A percentile compares a stretch with the other conserved stretches of the same genome.
phyloP scores from a whole-genome alignment of 2,113 vertebrate genomes.

The Brachirus orientalis region DNA sequence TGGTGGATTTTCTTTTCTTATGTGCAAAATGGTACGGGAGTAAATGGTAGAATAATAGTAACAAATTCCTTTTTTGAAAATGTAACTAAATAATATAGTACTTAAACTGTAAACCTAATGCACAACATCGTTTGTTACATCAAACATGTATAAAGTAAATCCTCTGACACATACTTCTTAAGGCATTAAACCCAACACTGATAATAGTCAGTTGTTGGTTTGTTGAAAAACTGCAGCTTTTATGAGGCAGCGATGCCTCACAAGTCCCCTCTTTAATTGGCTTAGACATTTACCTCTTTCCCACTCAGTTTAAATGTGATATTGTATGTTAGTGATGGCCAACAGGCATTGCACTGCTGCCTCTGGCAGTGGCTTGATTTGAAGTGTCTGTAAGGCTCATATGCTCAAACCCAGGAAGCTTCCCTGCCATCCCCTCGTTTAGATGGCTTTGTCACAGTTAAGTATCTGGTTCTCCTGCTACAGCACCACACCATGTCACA shows the following conservation, averaged over 20 bases:
- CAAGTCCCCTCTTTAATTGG: slow-evolving; percentile 40
- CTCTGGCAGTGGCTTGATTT: slow-evolving; percentile 18
- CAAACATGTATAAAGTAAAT: too few species aligned
- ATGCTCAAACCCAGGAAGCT: slow-evolving; percentile 55
- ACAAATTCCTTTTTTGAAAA: too few species aligned
- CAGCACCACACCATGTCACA: slow-evolving; percentile 14
- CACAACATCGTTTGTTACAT: too few species aligned
- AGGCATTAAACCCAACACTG: too few species aligned
- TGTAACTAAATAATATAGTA: too few species aligned
- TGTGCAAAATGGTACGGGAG: too few species aligned
- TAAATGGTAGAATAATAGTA: too few species aligned
- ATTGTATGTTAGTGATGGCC: slow-evolving; percentile 20
- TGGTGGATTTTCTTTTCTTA: too few species aligned
- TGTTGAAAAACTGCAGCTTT: background rate
- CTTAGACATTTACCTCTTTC: slow-evolving; percentile 45
- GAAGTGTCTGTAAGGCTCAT: slow-evolving; percentile 34
- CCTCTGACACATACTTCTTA: too few species aligned
- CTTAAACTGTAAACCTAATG: too few species aligned
- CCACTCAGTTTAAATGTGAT: slow-evolving; percentile 41
- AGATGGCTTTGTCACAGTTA: slow-evolving; percentile 75
- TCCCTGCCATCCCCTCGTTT: slow-evolving; percentile 56
- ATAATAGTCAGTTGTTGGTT: too few species aligned
- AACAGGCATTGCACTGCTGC: slow-evolving; percentile 23
- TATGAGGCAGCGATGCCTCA: slow-evolving; percentile 49
- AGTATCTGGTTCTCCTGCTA: slow-evolving; percentile 67